A percentile compares a stretch with the other conserved stretches of the same genome.
Conservation (phyloP, 2,888 invertebrate genomes). For the Disparrhopalites patrizii region DNA sequence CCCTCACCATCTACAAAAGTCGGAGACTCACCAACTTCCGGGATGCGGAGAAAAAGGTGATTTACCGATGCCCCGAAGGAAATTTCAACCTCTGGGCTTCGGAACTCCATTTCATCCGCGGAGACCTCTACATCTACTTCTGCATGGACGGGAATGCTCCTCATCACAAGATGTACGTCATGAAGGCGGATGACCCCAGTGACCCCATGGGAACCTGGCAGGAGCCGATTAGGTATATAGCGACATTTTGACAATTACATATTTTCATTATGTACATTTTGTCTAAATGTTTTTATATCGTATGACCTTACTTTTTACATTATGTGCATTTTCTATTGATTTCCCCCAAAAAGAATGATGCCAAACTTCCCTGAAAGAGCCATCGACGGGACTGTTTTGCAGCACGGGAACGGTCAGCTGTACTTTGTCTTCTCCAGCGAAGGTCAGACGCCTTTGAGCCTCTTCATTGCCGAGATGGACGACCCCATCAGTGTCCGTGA, state of each 20-base stretch:
- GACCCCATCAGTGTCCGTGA: constrained; percentile 23
- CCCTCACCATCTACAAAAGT: constrained; percentile 30
- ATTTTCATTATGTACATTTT: background rate
- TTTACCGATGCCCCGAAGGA: constrained; percentile 22
- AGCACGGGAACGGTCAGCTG: constrained; percentile 28
- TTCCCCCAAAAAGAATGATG: constrained; percentile 22
- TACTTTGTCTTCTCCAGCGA: constrained; percentile 33
- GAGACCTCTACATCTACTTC: constrained; percentile 37
- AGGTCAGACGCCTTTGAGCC: constrained; percentile 16
- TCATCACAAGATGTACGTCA: constrained; percentile 44
- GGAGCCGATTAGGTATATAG: constrained; percentile 31
- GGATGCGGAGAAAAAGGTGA: constrained; percentile 23
- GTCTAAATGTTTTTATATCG: background rate
- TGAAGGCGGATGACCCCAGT: constrained; percentile 34
- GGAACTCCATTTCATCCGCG: constrained; percentile 38
- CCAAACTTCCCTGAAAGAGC: constrained; percentile 11
- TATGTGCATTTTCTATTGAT: no score
- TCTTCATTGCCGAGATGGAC: constrained; percentile 33
- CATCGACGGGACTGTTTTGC: constrained; percentile 38
- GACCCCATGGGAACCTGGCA: constrained; percentile 39
- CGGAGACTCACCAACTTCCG: constrained; percentile 28
- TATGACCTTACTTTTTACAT: background rate
- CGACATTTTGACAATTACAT: background rate
- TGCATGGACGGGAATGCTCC: constrained; percentile 35
- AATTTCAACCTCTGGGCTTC: constrained; percentile 32